Conservation (phyloP, 1,140 invertebrate species). For the Pseudachorutes palmiensis region DNA sequence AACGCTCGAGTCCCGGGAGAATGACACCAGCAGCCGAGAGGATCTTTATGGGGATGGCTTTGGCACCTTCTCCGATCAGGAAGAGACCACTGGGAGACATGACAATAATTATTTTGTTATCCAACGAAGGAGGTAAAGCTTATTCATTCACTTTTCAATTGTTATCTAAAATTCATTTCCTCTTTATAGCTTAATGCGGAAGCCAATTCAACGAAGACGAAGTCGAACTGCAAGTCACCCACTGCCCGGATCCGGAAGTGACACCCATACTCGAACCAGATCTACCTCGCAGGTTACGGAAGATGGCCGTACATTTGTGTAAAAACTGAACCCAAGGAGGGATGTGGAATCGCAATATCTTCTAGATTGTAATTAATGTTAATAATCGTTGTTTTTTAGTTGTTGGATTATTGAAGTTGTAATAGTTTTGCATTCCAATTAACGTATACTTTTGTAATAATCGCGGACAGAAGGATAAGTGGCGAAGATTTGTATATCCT, state of each 20-base stretch:
- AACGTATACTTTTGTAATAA: too few relatives aligned
- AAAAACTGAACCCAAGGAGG: background rate
- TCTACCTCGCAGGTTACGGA: background rate
- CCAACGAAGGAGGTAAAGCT: background rate
- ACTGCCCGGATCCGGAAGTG: background rate
- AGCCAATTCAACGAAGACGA: background rate
- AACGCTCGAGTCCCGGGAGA: background rate
- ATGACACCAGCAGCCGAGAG: conserved; percentile 5
- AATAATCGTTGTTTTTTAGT: too few relatives aligned
- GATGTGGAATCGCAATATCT: conserved; percentile 1
- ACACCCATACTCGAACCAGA: too few relatives aligned
- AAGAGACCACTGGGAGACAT: background rate
- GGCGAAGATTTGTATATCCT: too few relatives aligned
- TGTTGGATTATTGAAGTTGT: too few relatives aligned
- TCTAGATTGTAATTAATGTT: too few relatives aligned
- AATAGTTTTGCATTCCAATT: too few relatives aligned
- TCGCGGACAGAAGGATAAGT: too few relatives aligned
- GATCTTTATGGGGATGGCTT: background rate
- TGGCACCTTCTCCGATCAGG: background rate
- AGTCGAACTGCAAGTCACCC: background rate
- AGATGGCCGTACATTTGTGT: too few relatives aligned
- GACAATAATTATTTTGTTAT: background rate
- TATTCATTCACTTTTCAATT: background rate
- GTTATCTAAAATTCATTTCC: background rate
- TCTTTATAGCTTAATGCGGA: background rate